Percentiles rank a stretch among this genome's conserved stretches.
These are phyloP conservation scores for Drosophila pseudoobscura DNA, from an alignment of 1,140 invertebrate genomes.

Conservation along the genomic window DNA sequence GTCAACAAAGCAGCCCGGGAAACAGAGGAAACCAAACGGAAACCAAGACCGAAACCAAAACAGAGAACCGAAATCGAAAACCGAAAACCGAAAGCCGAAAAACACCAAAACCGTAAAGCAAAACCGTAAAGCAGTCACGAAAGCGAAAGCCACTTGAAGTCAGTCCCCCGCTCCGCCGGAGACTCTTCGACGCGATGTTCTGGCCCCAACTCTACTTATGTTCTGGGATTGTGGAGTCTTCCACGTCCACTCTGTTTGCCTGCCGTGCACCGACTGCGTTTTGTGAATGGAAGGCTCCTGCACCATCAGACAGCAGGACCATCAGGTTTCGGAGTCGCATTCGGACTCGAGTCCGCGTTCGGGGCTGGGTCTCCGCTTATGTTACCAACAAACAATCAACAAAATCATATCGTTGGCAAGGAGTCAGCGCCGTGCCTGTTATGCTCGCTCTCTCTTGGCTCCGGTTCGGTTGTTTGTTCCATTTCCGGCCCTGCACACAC, in stretches of 20 bases:
- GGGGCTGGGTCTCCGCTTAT: conserved; percentile 45
- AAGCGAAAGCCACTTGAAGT: conserved; percentile 47
- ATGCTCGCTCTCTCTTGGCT: conserved; percentile 40
- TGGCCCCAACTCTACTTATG: conserved; percentile 3
- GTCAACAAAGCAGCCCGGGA: conserved; percentile 61
- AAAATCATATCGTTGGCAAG: conserved; percentile 52
- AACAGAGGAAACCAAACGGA: neutral
- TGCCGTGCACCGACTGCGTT: conserved; percentile 72
- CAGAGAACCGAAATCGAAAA: neutral
- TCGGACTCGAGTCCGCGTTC: neutral
- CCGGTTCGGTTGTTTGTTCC: conserved; percentile 61
- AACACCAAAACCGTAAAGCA: conserved; percentile 7
- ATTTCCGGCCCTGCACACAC: conserved; percentile 61
- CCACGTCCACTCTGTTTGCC: conserved; percentile 61
- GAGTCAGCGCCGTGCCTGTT: conserved; percentile 10
- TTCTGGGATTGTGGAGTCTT: conserved; percentile 30
- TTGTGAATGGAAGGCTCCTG: conserved; percentile 66
- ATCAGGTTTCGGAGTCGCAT: conserved; percentile 11
- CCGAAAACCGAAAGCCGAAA: conserved; percentile 1
- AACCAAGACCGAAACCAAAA: conserved; percentile 13
- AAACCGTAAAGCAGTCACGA: conserved; percentile 71
- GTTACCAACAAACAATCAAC: conserved; percentile 69
- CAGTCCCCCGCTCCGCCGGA: too few species aligned
- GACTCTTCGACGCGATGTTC: conserved; percentile 33
- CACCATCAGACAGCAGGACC: neutral